A percentile compares a stretch with the other conserved stretches of the same genome.
Evolutionary conservation across 2,797 vertebrate species (phyloP).

Genomic region (Halcyon chelicuti): DNA sequence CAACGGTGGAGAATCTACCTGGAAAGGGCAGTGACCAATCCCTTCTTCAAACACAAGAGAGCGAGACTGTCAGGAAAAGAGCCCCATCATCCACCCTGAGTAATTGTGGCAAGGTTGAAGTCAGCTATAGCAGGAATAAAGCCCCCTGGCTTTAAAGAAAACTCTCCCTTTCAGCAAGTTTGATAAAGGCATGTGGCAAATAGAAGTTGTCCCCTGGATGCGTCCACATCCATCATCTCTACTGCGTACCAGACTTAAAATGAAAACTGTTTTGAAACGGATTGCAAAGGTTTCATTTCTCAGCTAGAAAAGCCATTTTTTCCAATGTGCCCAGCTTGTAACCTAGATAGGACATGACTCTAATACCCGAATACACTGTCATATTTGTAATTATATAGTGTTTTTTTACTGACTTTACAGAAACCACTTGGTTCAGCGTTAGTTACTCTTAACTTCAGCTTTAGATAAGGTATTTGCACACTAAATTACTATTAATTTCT

Average conservation of each 20-base stretch:
- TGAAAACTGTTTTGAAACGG: background rate
- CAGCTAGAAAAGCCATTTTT: background rate
- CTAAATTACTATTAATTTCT: background rate
- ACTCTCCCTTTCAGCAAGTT: background rate
- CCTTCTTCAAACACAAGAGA: background rate
- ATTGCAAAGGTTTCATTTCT: background rate
- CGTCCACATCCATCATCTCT: too few relatives aligned
- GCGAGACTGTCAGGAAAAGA: background rate
- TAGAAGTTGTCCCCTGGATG: background rate
- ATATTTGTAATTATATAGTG: background rate
- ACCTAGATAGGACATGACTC: background rate
- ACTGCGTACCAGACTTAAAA: background rate
- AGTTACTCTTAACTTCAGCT: background rate
- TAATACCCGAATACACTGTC: background rate
- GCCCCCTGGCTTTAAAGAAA: background rate
- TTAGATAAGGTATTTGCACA: background rate
- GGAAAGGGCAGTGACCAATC: background rate
- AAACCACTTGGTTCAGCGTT: background rate
- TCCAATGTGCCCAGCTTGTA: background rate
- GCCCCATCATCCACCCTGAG: background rate
- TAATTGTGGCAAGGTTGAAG: background rate
- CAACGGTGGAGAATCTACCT: background rate
- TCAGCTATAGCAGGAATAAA: background rate
- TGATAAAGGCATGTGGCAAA: background rate
- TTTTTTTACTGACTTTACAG: background rate